These are phyloP conservation scores for Elegia similella DNA, from an alignment of 2,888 invertebrate genomes.

Conservation along the genomic window DNA sequence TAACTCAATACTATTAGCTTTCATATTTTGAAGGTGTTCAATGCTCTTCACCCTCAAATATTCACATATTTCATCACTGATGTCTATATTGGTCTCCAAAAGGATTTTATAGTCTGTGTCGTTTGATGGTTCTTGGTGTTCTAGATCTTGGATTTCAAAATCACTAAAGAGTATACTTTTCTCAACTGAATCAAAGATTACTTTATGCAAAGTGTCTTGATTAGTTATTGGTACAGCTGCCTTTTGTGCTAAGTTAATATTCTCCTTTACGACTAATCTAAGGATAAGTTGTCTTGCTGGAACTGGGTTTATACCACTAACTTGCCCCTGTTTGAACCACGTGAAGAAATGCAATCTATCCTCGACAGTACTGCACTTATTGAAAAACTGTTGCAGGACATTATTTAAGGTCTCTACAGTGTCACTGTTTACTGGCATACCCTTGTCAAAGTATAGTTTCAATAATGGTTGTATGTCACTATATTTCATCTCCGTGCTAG, in stretches of 20 bases:
- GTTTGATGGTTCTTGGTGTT: not conserved
- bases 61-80: constrained; percentile 38
- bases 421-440: constrained; percentile 57
- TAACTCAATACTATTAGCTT: constrained; percentile 33
- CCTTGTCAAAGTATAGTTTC: constrained; percentile 63
- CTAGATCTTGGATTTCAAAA: constrained; percentile 41
- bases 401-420: constrained; percentile 55
- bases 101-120: constrained; percentile 25
- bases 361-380: constrained; percentile 51
- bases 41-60: constrained; percentile 38
- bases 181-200: constrained; percentile 54
- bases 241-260: constrained; percentile 33
- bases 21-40: constrained; percentile 28
- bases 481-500: constrained; percentile 46
- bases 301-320: constrained; percentile 33
- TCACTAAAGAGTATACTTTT: constrained; percentile 60
- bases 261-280: constrained; percentile 57
- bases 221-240: constrained; percentile 17
- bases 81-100: constrained; percentile 39
- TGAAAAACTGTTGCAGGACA: constrained; percentile 57
- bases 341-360: constrained; percentile 47
- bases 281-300: constrained; percentile 46
- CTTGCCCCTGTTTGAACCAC: constrained; percentile 54
- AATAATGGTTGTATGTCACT: constrained; percentile 53
- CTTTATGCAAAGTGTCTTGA: constrained; percentile 39